These are phyloP conservation scores for Psilopsiagon aymara DNA, from an alignment of 2,113 vertebrate species.

Conservation along the genomic window DNA sequence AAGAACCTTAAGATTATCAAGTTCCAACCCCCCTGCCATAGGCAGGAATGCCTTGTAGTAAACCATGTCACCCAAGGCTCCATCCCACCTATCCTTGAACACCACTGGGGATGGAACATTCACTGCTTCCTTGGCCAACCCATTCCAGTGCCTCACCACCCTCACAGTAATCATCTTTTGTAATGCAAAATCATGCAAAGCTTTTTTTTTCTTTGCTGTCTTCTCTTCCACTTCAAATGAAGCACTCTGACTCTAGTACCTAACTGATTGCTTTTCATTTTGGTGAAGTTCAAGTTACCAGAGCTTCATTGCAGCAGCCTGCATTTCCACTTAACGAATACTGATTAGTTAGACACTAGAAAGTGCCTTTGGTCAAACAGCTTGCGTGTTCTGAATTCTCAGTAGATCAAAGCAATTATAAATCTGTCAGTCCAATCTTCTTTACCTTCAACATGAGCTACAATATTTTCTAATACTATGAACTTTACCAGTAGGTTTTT, in stretches of 20 bases:
- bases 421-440: neutral
- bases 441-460: neutral
- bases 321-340: slow-evolving; percentile 28
- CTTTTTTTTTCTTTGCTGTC: neutral
- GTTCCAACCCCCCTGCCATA: neutral
- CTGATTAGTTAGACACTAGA: neutral
- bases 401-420: slow-evolving; percentile 16
- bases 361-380: neutral
- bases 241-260: neutral
- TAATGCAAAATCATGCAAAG: neutral
- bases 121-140: neutral
- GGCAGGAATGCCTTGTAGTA: neutral
- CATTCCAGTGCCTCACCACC: neutral
- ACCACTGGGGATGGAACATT: neutral
- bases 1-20: neutral
- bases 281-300: neutral
- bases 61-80: neutral
- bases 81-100: neutral
- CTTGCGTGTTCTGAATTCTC: slow-evolving; percentile 9
- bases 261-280: slow-evolving; percentile 21
- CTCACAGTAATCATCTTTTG: neutral
- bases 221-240: neutral
- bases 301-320: neutral
- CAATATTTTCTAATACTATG: neutral
- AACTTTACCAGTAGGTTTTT: neutral